Evolutionary conservation across 2,888 invertebrate species (phyloP).

Genomic region (Drosophila cognata): DNA sequence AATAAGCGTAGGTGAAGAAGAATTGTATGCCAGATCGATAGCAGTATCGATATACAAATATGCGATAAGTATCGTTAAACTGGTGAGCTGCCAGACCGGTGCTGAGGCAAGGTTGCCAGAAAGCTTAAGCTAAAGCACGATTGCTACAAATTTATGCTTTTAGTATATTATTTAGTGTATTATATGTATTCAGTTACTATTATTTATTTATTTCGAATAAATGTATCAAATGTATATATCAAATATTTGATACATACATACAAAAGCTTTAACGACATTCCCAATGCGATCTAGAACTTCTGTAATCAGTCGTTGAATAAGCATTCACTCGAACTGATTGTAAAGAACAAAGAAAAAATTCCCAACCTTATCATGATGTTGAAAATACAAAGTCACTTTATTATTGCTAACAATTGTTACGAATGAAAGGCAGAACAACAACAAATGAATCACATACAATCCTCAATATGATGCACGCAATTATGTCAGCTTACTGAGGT

Average conservation of each 20-base stretch:
- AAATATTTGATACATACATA: not conserved
- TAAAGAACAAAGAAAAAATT: not conserved
- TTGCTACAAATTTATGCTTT: not conserved
- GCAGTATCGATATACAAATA: not conserved
- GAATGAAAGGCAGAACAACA: not conserved
- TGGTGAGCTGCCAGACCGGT: not conserved
- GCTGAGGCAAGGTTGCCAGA: not conserved
- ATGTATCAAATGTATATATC: too few species aligned
- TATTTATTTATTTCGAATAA: not conserved
- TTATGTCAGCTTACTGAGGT: slow-evolving; percentile 1
- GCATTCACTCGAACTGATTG: not conserved
- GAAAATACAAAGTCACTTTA: not conserved
- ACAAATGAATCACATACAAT: not conserved
- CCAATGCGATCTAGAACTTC: too few species aligned
- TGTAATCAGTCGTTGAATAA: too few species aligned
- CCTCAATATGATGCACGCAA: not conserved
- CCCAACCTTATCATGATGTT: not conserved
- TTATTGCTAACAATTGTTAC: too few species aligned
- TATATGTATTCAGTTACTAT: not conserved
- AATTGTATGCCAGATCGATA: not conserved
- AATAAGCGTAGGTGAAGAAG: not conserved
- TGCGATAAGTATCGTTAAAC: not conserved
- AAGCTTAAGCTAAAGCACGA: not conserved
- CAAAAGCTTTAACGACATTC: not conserved
- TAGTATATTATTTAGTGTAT: not conserved